Evolutionary conservation across 2,113 vertebrate genomes (phyloP).

Genomic region (Thamnaconus septentrionalis): DNA sequence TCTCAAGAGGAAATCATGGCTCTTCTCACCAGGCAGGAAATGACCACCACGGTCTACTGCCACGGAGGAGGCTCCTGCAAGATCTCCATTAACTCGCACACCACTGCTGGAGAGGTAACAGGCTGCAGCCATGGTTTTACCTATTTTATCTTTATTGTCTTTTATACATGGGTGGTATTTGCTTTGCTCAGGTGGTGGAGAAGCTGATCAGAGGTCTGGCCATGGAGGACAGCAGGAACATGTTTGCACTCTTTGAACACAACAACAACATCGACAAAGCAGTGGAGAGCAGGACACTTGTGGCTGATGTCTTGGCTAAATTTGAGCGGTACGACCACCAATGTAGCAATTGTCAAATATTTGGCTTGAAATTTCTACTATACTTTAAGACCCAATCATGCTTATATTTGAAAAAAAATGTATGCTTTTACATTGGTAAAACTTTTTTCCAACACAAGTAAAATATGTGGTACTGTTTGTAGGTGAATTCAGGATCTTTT

Average conservation of each 20-base stretch:
- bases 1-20: slow-evolving; percentile 91
- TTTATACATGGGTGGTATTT: neutral
- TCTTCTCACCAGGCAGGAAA: slow-evolving; percentile 81
- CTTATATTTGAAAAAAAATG: too few species aligned
- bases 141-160: neutral
- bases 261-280: slow-evolving; percentile 88
- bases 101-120: slow-evolving; percentile 73
- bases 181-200: slow-evolving; percentile 88
- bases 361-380: neutral
- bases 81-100: slow-evolving; percentile 93
- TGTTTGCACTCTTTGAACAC: slow-evolving; percentile 97
- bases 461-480: too few species aligned
- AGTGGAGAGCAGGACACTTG: slow-evolving; percentile 92
- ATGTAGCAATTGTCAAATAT: neutral
- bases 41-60: slow-evolving; percentile 87
- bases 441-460: too few species aligned
- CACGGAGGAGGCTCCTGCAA: slow-evolving; percentile 92
- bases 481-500: too few species aligned
- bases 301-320: slow-evolving; percentile 94
- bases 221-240: slow-evolving; percentile 98
- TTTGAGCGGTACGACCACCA: slow-evolving; percentile 87
- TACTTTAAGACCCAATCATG: neutral
- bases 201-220: slow-evolving; percentile 95
- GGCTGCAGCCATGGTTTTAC: neutral
- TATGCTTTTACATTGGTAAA: too few species aligned